phyloP scores from a whole-genome alignment of 2,113 vertebrate genomes.

The Chelonoidis abingdonii region DNA sequence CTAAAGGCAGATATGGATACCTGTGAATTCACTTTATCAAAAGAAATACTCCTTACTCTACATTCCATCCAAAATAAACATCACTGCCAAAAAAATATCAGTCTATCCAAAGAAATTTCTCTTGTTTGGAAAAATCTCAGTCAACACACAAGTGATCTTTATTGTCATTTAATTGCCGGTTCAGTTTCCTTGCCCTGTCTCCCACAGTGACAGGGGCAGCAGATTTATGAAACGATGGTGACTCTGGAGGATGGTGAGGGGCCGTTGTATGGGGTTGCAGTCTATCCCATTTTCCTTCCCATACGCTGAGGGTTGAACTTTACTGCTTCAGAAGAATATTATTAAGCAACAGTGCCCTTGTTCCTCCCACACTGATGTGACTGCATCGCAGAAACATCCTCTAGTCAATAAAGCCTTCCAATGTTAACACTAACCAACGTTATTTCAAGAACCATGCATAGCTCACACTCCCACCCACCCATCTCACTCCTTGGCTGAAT shows the following conservation, averaged over 20 bases:
- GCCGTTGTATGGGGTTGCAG: not conserved
- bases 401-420: not conserved
- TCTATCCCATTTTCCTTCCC: accelerated
- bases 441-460: not conserved
- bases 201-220: not conserved
- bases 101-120: conserved; percentile 32
- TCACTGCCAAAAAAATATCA: conserved; percentile 5
- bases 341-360: not conserved
- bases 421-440: not conserved
- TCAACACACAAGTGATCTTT: not conserved
- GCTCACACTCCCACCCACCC: not conserved
- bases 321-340: not conserved
- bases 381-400: not conserved
- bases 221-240: not conserved
- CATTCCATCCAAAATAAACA: conserved; percentile 35
- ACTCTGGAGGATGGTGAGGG: not conserved
- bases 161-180: not conserved
- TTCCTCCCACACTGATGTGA: not conserved
- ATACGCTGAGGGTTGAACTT: not conserved
- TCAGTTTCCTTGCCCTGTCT: not conserved
- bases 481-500: not conserved
- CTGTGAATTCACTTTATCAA: not conserved
- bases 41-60: conserved; percentile 23
- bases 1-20: conserved; percentile 48
- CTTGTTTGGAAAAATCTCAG: not conserved